Evolutionary conservation across 2,888 invertebrate species (phyloP), one percentile per base, ranked within the genome.

Genomic region (Phania funesta): DNA sequence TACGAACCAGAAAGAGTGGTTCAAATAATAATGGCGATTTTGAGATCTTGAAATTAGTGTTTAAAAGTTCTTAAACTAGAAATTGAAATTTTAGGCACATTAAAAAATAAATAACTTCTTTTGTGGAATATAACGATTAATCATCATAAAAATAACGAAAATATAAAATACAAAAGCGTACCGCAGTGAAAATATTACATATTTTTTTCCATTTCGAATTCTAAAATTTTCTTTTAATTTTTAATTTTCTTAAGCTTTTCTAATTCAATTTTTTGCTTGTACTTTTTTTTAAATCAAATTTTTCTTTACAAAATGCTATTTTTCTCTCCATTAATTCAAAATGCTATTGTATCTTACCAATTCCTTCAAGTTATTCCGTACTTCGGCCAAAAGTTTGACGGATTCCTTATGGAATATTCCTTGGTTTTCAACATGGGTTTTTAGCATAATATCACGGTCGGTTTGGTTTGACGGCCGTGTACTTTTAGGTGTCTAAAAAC

Each of bases 171-270:
- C 4, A 9, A 29, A 54, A n/a, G n/a, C n/a, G n/a, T n/a, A n/a
- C n/a, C n/a, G n/a, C 26, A 52, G 35, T 56, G 5, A 41, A 60
- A 41, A 60, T 60, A 71, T 60, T 26, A 58, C 71, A 71, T 58
- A 2, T 58, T 35, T 58, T 73, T 71, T 50, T 22, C 9, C 50
- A 71, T 50, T 71, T 71, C 50, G 48, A 60, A 41, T 52, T 71
- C 60, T 62, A 62, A 62, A 62, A 52, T 73, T 71, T 70, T 58
- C 58, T 73, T 73, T 73, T 73, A n/a, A n/a, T n/a, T n/a, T n/a
- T n/a, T n/a, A n/a, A n/a, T 73, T 32, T 54, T 22, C 54, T 73
- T 52, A 1, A 62, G 41, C 62, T 73, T 64, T 16, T 73, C 73
- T 64, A 64, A 44, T 73, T 26, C 11, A 29, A 26, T 60, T 60